phyloP scores from a whole-genome alignment of 2,113 vertebrate species.

The Morphnarchus princeps region DNA sequence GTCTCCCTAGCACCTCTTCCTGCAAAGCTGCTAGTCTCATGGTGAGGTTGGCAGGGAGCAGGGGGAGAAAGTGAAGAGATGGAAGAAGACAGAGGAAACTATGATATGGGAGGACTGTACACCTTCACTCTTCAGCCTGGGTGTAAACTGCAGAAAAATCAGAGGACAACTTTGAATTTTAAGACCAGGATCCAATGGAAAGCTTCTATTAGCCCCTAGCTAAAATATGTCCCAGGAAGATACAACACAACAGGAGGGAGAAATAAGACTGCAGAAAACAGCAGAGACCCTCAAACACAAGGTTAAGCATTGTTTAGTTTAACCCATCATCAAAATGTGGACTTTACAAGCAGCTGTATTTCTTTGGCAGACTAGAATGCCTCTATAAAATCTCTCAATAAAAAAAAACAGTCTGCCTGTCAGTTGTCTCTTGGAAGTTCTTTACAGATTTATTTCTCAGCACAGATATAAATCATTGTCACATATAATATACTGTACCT shows the following conservation, averaged over 20 bases:
- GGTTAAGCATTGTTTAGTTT: constrained; percentile 22
- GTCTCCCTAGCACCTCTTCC: background rate
- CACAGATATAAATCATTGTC: constrained; percentile 49
- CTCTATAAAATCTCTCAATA: constrained; percentile 10
- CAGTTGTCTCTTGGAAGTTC: constrained; percentile 15
- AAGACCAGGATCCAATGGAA: background rate
- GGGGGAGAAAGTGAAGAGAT: background rate
- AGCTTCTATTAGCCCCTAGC: background rate
- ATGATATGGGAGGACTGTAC: too few species aligned
- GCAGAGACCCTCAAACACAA: background rate
- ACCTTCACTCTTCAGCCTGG: background rate
- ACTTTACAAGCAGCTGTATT: constrained; percentile 39
- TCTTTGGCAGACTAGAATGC: constrained; percentile 1
- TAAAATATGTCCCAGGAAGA: background rate
- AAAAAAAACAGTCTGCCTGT: background rate
- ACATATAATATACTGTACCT: constrained; percentile 13
- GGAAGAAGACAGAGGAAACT: background rate
- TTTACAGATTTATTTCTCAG: constrained; percentile 50
- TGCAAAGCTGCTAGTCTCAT: background rate
- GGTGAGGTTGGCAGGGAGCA: background rate
- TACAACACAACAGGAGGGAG: background rate
- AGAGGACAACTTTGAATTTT: background rate
- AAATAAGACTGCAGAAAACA: background rate
- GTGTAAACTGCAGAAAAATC: background rate
- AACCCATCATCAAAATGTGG: background rate